Evolutionary conservation across 2,888 invertebrate genomes (phyloP).

Genomic region (Cabera pusaria): DNA sequence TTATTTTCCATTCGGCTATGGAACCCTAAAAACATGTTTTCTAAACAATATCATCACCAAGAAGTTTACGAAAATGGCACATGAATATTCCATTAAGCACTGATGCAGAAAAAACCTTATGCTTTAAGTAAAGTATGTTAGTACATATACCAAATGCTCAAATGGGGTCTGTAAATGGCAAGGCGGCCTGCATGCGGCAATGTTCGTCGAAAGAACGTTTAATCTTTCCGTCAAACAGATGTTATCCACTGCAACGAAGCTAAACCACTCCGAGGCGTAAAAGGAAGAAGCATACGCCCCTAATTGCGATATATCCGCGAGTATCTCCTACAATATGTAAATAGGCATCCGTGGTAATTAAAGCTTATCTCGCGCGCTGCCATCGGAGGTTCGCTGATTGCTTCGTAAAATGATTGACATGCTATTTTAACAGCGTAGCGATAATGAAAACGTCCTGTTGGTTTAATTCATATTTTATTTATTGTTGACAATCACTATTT

Average conservation of each 20-base stretch:
- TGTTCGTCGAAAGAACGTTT: slow-evolving; percentile 54
- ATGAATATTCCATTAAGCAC: no score
- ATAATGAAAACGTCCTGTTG: slow-evolving; percentile 74
- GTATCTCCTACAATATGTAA: slow-evolving; percentile 80
- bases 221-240: slow-evolving; percentile 73
- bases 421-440: slow-evolving; percentile 71
- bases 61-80: no score
- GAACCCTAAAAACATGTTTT: no score
- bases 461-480: slow-evolving; percentile 73
- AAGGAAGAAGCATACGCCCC: slow-evolving; percentile 74
- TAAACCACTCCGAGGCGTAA: slow-evolving; percentile 62
- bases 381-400: slow-evolving; percentile 68
- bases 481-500: slow-evolving; percentile 79
- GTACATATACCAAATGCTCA: no score
- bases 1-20: no score
- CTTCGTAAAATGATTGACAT: slow-evolving; percentile 79
- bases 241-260: slow-evolving; percentile 63
- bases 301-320: slow-evolving; percentile 77
- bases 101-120: no score
- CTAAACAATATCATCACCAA: no score
- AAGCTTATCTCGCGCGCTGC: slow-evolving; percentile 75
- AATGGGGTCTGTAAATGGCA: slow-evolving; percentile 13
- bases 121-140: no score
- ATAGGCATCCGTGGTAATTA: slow-evolving; percentile 79
- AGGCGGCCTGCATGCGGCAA: slow-evolving; percentile 35